Evolutionary conservation across 1,140 invertebrate genomes (phyloP), one percentile per base, ranked within the genome.

Genomic region (Neoseiulus cucumeris): DNA sequence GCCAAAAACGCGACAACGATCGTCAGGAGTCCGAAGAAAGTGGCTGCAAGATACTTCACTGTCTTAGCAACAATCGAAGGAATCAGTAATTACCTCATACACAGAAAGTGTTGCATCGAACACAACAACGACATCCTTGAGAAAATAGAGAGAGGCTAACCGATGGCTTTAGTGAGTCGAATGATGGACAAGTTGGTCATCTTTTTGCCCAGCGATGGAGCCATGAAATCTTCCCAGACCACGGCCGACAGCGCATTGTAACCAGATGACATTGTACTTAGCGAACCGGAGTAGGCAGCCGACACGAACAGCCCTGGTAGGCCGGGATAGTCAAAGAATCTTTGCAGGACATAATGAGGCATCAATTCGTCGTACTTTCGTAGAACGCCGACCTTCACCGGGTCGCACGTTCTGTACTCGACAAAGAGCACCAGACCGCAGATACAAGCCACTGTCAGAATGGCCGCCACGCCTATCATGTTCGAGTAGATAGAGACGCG

Each of bases 361-460:
- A 59, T 59, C 25, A 59, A 20, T 25, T 59, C 51, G 22, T 59
- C 51, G 51, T 59, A 59, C 9, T 59, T 59, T 17, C 33, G 25
- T 20, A 59, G 33, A 17, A 29, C 14, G 4, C 51, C 51, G 1
- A 33, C 51, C 22, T 59, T 59, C 14, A 59, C 22, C 4, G 51
- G 51, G 22, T 59, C 51, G 51, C 51, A 59, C 14, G 51, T 59
- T 4, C 51, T 59, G 33, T 59, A 59, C 22, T 59, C 51, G n/a
- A 25, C 33, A 25, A 59, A 59, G 14, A 59, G 22, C 17, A 59
- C 51, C 17, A 59, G 9, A 14, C 51, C 51, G 22, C 51, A 59
- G 22, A 59, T 59, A 20, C 51, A 59, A 14, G 51, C 51, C 1
- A 59, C 33, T 14, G 51, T 33, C 17, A 59, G 22, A 25, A 59